Base-by-base conservation (phyloP, 2,888 invertebrate species). In the Spilosoma lubricipeda region DNA sequence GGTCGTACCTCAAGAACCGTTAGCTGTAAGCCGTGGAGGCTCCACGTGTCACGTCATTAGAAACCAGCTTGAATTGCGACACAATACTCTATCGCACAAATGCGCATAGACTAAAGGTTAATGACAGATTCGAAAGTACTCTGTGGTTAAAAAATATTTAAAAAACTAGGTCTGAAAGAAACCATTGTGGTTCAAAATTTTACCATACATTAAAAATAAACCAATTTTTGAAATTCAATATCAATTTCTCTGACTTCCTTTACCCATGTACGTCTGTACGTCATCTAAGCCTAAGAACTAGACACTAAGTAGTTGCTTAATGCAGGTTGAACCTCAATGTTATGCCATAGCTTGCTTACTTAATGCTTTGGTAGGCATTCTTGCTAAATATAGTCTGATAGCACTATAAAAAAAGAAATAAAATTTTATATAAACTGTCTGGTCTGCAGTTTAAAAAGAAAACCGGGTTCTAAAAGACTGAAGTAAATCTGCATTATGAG, bases 51-150 rank as follows among this genome's bases (percentile, higher is more conserved):
- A 82, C 84, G 86, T 86, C 86, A 88, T 89, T 90, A 90, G 88
- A 89, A 89, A 89, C 85, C 85, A 81, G 85, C 84, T 84, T 84
- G 87, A 80, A 82, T 89, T 90, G 87, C 90, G 87, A 89, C 92
- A 91, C 90, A 89, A 90, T 88, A 78, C 72, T 80, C 74, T 73
- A 80, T 77, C 78, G 76, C 76, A 73, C 77, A 79, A 75, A 80
- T 78, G 77, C 70, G 36, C 76, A 78, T 77, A 84, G 84, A 82
- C 48, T 67, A 78, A 67, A 7, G n/a, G 45, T 72, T 74, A 56
- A 65, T 63, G 39, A n/a, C 48, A 79, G 82, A 80, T 73, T 33
- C 3, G 74, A 64, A 52, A 72, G 30, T 73, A 18, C 59, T 72
- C 33, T 63, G 67, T 20, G 33, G 13, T 63, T 63, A 15, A 27